phyloP scores from a whole-genome alignment of 2,797 vertebrate genomes.

The Gadopsis bispinosus region DNA sequence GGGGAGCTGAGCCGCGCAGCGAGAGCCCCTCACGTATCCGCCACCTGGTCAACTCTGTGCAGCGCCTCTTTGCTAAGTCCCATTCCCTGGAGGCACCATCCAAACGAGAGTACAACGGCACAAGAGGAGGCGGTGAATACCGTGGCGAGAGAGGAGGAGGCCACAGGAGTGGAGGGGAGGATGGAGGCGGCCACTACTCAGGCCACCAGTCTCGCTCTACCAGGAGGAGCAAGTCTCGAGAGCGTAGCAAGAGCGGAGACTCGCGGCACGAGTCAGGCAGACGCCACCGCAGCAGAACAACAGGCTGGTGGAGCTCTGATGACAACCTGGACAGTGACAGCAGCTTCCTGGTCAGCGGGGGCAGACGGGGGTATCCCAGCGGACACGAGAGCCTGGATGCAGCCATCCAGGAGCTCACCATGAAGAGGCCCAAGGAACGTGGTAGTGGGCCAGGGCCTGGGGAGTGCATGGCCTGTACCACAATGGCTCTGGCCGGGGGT shows the following conservation, averaged over 20 bases:
- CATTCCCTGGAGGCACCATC: slow-evolving; percentile 96
- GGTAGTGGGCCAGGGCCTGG: slow-evolving; percentile 80
- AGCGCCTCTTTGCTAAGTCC: slow-evolving; percentile 98
- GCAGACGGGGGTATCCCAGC: slow-evolving; percentile 78
- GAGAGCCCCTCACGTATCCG: slow-evolving; percentile 98
- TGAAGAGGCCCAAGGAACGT: slow-evolving; percentile 91
- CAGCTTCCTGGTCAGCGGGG: slow-evolving; percentile 91
- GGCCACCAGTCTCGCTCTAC: slow-evolving; percentile 89
- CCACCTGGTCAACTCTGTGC: slow-evolving; percentile 98
- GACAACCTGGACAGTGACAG: slow-evolving; percentile 99
- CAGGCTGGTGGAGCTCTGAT: slow-evolving; percentile 99
- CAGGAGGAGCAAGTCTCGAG: slow-evolving; percentile 85
- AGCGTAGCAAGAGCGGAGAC: slow-evolving; percentile 88
- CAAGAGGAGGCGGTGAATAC: slow-evolving; percentile 87
- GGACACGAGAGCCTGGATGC: slow-evolving; percentile 93
- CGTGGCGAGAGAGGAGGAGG: slow-evolving; percentile 83
- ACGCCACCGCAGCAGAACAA: slow-evolving; percentile 87
- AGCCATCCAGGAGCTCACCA: slow-evolving; percentile 96
- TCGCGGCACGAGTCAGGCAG: slow-evolving; percentile 82
- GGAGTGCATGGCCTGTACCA: slow-evolving; percentile 95
- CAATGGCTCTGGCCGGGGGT: slow-evolving; percentile 91
- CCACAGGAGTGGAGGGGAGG: slow-evolving; percentile 84
- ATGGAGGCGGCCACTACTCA: slow-evolving; percentile 87
- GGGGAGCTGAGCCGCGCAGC: slow-evolving; percentile 90
- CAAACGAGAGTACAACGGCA: slow-evolving; percentile 95